These are phyloP conservation scores for Slavum lentiscoides DNA, from an alignment of 2,888 invertebrate genomes.

Conservation along the genomic window DNA sequence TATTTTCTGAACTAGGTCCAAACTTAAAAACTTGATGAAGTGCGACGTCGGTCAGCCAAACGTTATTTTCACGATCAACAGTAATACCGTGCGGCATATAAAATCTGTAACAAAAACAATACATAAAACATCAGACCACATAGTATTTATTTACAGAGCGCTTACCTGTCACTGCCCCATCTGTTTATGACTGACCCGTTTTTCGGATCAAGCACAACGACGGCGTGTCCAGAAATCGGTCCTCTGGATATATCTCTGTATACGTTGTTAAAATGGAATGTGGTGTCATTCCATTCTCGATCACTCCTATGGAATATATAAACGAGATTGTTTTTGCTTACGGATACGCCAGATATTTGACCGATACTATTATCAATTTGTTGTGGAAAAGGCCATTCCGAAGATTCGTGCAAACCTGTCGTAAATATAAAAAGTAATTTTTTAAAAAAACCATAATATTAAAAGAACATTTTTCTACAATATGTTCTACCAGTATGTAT, in stretches of 20 bases:
- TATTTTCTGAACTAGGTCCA: conserved; percentile 16
- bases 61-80: conserved; percentile 81
- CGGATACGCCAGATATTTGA: conserved; percentile 82
- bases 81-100: conserved; percentile 96
- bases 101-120: conserved; percentile 59
- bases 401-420: conserved; percentile 43
- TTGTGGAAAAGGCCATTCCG: conserved; percentile 43
- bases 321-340: conserved; percentile 76
- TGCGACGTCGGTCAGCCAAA: conserved; percentile 96
- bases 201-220: conserved; percentile 78
- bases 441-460: background rate
- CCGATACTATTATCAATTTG: conserved; percentile 64
- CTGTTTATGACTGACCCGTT: conserved; percentile 76
- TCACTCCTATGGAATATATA: conserved; percentile 83
- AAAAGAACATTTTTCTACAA: too few species aligned
- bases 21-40: conserved; percentile 89
- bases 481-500: too few species aligned
- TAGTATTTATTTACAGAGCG: background rate
- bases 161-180: conserved; percentile 73
- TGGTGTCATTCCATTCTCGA: conserved; percentile 77
- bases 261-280: conserved; percentile 56
- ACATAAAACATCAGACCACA: background rate
- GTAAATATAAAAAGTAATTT: background rate
- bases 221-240: conserved; percentile 82
- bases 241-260: conserved; percentile 60